These are phyloP conservation scores for Urocitellus parryii DNA, from an alignment of 2,113 vertebrate genomes.

Conservation along the genomic window DNA sequence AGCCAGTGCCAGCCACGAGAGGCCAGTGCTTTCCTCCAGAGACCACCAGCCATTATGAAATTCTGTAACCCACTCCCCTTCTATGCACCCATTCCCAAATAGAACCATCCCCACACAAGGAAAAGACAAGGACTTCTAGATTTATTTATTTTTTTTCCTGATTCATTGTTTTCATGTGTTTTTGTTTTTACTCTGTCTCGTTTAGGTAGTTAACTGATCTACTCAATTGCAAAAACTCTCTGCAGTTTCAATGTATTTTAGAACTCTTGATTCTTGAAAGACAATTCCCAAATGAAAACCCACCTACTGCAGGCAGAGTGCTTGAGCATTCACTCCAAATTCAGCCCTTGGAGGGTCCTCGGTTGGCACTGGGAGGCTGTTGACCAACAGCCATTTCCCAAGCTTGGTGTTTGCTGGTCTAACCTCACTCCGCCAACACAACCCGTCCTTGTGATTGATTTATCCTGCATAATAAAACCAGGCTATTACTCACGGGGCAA, in stretches of 20 bases:
- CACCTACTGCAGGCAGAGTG: not conserved
- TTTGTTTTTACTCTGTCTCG: not conserved
- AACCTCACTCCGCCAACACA: conserved; percentile 80
- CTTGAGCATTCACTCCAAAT: not conserved
- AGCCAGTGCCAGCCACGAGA: fast-evolving
- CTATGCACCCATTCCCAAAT: not conserved
- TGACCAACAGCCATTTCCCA: conserved; percentile 72
- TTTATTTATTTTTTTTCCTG: not conserved
- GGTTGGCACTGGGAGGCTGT: not conserved
- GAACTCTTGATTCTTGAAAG: not conserved
- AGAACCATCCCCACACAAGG: not conserved
- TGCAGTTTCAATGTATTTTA: not conserved
- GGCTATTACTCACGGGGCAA: conserved; percentile 83
- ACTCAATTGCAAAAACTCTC: not conserved
- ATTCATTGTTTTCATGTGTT: not conserved
- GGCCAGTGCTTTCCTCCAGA: not conserved
- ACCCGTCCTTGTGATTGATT: conserved; percentile 76
- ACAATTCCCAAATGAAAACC: not conserved
- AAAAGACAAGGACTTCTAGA: not conserved
- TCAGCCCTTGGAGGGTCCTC: not conserved
- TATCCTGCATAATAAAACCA: conserved; percentile 83
- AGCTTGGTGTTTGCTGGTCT: conserved; percentile 34
- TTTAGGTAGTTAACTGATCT: not conserved
- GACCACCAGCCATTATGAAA: not conserved
- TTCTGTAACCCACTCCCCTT: not conserved